Conservation (phyloP, 2,888 invertebrate genomes). For the Dermolepida albohirtum region DNA sequence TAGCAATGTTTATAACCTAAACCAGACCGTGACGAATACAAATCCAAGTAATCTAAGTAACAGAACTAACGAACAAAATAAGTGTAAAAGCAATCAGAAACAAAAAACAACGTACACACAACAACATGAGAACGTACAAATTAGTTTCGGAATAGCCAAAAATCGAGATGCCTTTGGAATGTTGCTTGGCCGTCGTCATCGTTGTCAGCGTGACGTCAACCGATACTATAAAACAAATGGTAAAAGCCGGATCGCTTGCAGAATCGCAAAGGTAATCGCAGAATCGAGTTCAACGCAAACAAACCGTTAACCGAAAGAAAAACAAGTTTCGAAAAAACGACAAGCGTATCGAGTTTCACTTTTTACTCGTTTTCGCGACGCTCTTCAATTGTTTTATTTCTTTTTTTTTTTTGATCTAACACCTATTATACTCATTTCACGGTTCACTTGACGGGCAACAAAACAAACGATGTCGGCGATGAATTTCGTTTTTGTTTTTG, state of each 20-base stretch:
- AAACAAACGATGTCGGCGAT: conserved; percentile 3
- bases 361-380: neutral
- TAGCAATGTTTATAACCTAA: too few species aligned
- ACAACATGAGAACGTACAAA: too few species aligned
- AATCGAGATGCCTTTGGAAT: conserved; percentile 47
- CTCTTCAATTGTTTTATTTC: neutral
- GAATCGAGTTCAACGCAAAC: too few species aligned
- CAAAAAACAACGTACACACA: neutral
- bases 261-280: conserved; percentile 14
- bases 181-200: conserved; percentile 44
- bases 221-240: conserved; percentile 48
- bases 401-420: neutral
- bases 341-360: too few species aligned
- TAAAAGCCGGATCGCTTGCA: conserved; percentile 35
- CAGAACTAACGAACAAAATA: neutral
- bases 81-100: neutral
- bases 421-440: too few species aligned
- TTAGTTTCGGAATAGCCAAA: conserved; percentile 31
- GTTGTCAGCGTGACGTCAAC: conserved; percentile 45
- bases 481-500: conserved; percentile 19
- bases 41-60: too few species aligned
- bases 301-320: too few species aligned
- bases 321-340: too few species aligned
- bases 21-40: too few species aligned
- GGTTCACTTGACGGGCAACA: too few species aligned